Evolutionary conservation across 2,113 vertebrate genomes (phyloP), one percentile per base, ranked within the genome.

Genomic region (Percina caprodes): DNA sequence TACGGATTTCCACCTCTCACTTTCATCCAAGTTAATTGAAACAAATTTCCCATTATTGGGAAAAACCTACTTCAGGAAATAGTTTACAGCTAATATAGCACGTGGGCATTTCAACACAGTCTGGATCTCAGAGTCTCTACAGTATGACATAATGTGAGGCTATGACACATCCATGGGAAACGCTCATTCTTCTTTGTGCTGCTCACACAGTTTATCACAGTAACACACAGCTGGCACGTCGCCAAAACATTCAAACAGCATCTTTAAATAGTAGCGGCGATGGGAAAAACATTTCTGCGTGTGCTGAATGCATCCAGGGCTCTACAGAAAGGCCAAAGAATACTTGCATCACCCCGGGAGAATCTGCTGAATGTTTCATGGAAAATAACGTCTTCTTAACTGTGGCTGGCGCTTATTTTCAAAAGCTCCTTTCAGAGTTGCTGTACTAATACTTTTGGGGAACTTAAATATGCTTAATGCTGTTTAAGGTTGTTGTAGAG

Each of bases 171-270:
- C 63, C 6, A 12, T 75, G 23, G 23, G 56, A 65, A 52, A 55
- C 35, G 0, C 42, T 26, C 26, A 23, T 7, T 1, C 21, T 4
- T 14, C 45, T 69, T 26, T 46, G n/a, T 1, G 4, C 35, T 7
- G 4, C 54, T 45, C 39, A 18, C 56, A 54, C 21, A 70, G 7
- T 26, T 45, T 72, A 59, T 72, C 1, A 4, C 18, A 56, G 35
- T 54, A 24, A 51, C 51, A 68, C 54, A 48, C 56, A 80, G 60
- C 33, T 18, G 74, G 82, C 35, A 11, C 46, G 55, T 23, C 69
- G 33, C 56, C 58, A 60, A 60, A 59, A 67, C 65, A 84, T 52
- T 82, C 76, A 87, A 74, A 74, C 79, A 60, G 66, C 13, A 80
- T 82, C 79, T 87, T 69, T 74, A 77, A 78, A 85, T 75, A 83